Conservation (phyloP, 53 echinoderm and acorn worm genomes). For the Glandiceps talaboti region DNA sequence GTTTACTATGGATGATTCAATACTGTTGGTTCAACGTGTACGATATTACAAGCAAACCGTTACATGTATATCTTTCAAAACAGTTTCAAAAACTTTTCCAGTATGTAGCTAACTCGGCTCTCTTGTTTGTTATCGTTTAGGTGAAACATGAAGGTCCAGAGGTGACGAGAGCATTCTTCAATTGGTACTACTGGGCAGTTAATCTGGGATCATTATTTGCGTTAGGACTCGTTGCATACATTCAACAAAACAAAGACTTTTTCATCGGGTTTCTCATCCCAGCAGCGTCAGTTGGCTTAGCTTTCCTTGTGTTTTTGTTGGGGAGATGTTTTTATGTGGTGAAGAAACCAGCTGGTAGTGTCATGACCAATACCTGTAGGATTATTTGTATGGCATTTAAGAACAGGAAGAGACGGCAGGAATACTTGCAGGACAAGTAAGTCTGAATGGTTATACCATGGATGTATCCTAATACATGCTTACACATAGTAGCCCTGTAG, state of each 20-base stretch:
- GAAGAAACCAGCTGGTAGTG: slow-evolving; percentile 71
- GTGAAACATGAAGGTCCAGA: slow-evolving; percentile 78
- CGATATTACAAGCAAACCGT: too few species aligned
- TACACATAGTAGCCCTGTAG: too few species aligned
- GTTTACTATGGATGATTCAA: too few species aligned
- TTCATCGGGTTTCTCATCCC: slow-evolving; percentile 55
- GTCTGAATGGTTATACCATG: neutral
- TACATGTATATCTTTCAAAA: too few species aligned
- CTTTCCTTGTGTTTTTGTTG: slow-evolving; percentile 35
- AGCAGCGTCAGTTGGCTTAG: slow-evolving; percentile 19
- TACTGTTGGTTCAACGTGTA: too few species aligned
- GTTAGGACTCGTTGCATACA: slow-evolving; percentile 29
- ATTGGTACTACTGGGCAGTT: slow-evolving; percentile 99
- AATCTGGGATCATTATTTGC: slow-evolving; percentile 76
- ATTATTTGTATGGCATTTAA: slow-evolving; percentile 62
- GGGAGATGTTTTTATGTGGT: slow-evolving; percentile 54
- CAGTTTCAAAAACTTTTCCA: too few species aligned
- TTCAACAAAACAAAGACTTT: slow-evolving; percentile 74
- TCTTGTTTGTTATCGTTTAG: too few species aligned
- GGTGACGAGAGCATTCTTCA: slow-evolving; percentile 80
- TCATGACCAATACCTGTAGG: slow-evolving; percentile 62
- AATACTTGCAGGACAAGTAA: neutral
- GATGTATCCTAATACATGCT: neutral
- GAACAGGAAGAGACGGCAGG: slow-evolving; percentile 25
- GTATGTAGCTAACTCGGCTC: too few species aligned